Percentiles rank a stretch among this genome's conserved stretches.
phyloP scores from a whole-genome alignment of 2,888 invertebrate species.

The Syrphus vitripennis region DNA sequence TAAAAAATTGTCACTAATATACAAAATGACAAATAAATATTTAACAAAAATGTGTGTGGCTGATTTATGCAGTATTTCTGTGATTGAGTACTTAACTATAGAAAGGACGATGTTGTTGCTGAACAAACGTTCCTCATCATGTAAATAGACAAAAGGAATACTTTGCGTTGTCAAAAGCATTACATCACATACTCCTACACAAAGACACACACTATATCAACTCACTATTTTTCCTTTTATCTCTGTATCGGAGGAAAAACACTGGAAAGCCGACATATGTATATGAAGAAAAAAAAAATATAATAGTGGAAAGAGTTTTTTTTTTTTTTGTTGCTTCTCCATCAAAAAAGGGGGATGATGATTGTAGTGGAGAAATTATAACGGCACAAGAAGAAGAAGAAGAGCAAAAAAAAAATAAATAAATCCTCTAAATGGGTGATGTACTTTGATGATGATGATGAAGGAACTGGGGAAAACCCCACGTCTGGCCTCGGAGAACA shows the following conservation, averaged over 20 bases:
- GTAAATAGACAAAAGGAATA: constrained; percentile 54
- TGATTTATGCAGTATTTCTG: constrained; percentile 23
- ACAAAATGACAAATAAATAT: background rate
- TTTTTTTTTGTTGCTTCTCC: background rate
- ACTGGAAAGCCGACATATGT: constrained; percentile 35
- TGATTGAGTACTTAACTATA: constrained; percentile 52
- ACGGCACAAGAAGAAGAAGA: constrained; percentile 12
- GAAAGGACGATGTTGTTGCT: constrained; percentile 28
- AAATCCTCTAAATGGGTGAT: constrained; percentile 41
- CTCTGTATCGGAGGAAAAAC: constrained; percentile 38
- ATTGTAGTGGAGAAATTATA: constrained; percentile 59
- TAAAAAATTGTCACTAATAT: constrained; percentile 20
- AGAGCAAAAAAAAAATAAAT: background rate
- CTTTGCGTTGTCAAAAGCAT: constrained; percentile 56
- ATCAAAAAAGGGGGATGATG: constrained; percentile 17
- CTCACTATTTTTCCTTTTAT: constrained; percentile 35
- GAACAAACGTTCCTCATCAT: constrained; percentile 12
- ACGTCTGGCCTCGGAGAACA: constrained; percentile 57
- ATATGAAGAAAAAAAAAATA: background rate
- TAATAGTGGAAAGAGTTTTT: background rate
- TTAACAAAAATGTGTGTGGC: background rate
- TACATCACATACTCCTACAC: constrained; percentile 30
- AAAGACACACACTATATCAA: background rate
- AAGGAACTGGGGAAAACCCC: constrained; percentile 68
- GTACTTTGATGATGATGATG: constrained; percentile 66